A percentile compares a stretch with the other conserved stretches of the same genome.
Evolutionary conservation across 2,113 vertebrate species (phyloP).

Genomic region (Progne subis): DNA sequence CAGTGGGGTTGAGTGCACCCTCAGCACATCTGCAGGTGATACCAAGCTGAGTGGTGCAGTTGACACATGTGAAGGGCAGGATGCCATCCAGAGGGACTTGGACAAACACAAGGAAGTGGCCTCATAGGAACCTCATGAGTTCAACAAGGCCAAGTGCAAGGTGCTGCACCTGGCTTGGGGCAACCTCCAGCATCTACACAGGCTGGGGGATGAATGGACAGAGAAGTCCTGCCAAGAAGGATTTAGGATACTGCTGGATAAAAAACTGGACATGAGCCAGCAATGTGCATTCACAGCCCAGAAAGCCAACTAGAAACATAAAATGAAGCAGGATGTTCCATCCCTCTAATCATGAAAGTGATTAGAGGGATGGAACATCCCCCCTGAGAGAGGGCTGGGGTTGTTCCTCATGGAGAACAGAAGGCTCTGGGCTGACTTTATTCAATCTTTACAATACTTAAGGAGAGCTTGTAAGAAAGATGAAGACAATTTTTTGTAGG

Average conservation of each 20-base stretch:
- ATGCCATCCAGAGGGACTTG: neutral
- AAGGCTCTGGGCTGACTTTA: neutral
- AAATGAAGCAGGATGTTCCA: neutral
- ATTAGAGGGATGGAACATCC: neutral
- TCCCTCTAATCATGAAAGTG: neutral
- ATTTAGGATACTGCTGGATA: too few species aligned
- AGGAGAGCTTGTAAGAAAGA: neutral
- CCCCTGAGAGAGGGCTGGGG: neutral
- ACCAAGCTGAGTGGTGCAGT: accelerated
- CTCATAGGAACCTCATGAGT: neutral
- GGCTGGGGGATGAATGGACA: neutral
- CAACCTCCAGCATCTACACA: neutral
- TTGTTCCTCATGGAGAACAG: neutral
- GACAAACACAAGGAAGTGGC: neutral
- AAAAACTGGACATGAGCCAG: neutral
- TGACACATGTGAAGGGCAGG: accelerated
- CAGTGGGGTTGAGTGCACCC: neutral
- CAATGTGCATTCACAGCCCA: neutral
- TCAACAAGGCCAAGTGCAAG: neutral
- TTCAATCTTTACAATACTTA: neutral
- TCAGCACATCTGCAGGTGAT: neutral
- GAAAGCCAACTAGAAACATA: neutral
- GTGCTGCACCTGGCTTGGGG: neutral
- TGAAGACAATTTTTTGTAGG: too few species aligned
- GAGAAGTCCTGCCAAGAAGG: neutral